Evolutionary conservation across 2,888 invertebrate species (phyloP), one percentile per base, ranked within the genome.

Genomic region (Torymus aiolomorphi): DNA sequence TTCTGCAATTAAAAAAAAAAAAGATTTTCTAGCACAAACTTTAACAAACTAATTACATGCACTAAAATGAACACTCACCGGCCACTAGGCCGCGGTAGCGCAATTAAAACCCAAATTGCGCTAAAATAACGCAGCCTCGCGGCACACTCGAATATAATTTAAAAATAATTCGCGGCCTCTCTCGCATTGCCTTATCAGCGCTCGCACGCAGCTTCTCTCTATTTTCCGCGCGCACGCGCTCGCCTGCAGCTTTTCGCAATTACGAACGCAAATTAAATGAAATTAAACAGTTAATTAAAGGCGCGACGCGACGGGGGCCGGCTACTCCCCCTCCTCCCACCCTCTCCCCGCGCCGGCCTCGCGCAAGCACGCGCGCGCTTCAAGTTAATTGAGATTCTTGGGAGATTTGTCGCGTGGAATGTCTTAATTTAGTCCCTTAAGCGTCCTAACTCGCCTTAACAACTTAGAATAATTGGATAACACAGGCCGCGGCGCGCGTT

Each of bases 401-500:
- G 89, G 86, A 90, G 90, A 90, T 89, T 90, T 90, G 90, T 89
- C 89, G 90, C 87, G 86, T 87, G 90, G 90, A 90, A 90, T 90
- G 90, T 90, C 90, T 90, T 90, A 90, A 90, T 90, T 90, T 90
- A 90, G 89, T 90, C 88, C 88, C 89, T 89, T 89, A 89, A 90
- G 87, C 89, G 88, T 89, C 89, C 89, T 89, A 89, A 89, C 89
- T 88, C 86, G 88, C 88, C 90, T 90, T 89, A 90, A 90, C 90
- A 90, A 90, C 90, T 89, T 90, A 88, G 88, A 90, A 89, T 90
- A 90, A 90, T 90, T 90, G 89, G 90, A 90, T 89, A 89, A 89
- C 88, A 88, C 86, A 78, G 76, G 12, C 49, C 62, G 18, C 24
- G 52, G 51, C 49, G 31, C 20, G 14, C 83, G 84, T 54, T 56